A percentile compares a stretch with the other conserved stretches of the same genome.
These are phyloP conservation scores for Oplegnathus fasciatus DNA, from an alignment of 2,113 vertebrate species.

Conservation along the genomic window DNA sequence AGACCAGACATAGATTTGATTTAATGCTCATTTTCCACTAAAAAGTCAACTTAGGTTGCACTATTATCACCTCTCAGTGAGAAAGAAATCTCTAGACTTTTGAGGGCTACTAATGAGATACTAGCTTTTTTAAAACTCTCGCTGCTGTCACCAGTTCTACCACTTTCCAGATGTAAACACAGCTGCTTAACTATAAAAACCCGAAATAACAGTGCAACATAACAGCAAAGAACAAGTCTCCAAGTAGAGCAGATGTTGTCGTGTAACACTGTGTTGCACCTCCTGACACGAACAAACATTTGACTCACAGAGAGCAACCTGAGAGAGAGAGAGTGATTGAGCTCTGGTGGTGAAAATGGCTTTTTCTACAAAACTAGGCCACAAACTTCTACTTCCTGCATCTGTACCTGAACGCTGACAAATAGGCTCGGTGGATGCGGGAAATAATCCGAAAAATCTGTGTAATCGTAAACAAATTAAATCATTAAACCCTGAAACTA, in stretches of 20 bases:
- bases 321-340: constrained; percentile 2
- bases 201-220: constrained; percentile 10
- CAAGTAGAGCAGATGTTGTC: constrained; percentile 26
- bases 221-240: neutral
- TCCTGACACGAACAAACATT: constrained; percentile 26
- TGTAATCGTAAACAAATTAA: neutral
- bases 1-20: neutral
- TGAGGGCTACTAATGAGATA: neutral
- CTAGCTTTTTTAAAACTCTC: neutral
- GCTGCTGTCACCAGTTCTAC: neutral
- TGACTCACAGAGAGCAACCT: constrained; percentile 16
- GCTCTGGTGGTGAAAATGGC: constrained; percentile 17
- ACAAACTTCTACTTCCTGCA: neutral
- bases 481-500: neutral
- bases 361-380: neutral
- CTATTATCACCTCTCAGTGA: neutral
- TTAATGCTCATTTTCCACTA: neutral
- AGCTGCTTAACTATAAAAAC: constrained; percentile 35
- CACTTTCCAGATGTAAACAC: constrained; percentile 46
- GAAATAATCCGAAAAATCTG: neutral
- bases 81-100: neutral
- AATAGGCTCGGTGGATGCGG: neutral
- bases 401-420: constrained; percentile 1
- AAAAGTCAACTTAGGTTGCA: neutral
- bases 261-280: constrained; percentile 1